Percentiles rank a stretch among this genome's conserved stretches.
Conservation (phyloP, 92 coral and sea anemone species). For the Blastomussa wellsi region DNA sequence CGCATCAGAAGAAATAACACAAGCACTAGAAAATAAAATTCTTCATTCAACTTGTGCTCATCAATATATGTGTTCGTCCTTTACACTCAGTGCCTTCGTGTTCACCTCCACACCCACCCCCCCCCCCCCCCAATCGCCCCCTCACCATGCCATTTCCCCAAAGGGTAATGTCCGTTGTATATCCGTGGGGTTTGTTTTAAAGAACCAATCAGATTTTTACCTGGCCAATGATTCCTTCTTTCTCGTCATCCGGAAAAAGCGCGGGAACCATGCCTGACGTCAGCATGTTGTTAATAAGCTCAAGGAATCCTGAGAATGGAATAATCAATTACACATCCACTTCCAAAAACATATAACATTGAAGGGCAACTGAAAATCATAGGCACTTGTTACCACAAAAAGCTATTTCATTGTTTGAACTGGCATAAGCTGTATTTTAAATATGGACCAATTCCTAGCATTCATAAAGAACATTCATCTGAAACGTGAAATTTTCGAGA, state of each 20-base stretch:
- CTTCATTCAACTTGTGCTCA: too few species aligned
- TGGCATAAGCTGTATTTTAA: too few species aligned
- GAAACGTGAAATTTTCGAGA: too few species aligned
- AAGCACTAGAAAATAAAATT: too few species aligned
- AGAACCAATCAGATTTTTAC: conserved; percentile 36
- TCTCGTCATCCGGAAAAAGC: conserved; percentile 94
- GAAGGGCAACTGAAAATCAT: neutral
- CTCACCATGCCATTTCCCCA: neutral
- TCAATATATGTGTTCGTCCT: too few species aligned
- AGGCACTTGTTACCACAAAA: too few species aligned
- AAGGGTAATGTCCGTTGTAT: neutral
- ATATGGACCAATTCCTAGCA: too few species aligned
- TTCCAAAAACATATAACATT: neutral
- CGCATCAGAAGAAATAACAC: neutral
- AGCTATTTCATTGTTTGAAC: too few species aligned
- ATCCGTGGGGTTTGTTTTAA: neutral
- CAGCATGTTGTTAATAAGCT: conserved; percentile 97
- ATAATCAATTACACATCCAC: neutral
- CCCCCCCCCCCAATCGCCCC: too few species aligned
- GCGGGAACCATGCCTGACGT: conserved; percentile 99
- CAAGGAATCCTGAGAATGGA: conserved; percentile 78
- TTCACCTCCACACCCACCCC: too few species aligned
- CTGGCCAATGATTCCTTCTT: conserved; percentile 93
- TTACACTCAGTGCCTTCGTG: too few species aligned
- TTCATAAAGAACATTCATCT: too few species aligned